Evolutionary conservation across 2,113 vertebrate genomes (phyloP).

Genomic region (Maccullochella peelii): DNA sequence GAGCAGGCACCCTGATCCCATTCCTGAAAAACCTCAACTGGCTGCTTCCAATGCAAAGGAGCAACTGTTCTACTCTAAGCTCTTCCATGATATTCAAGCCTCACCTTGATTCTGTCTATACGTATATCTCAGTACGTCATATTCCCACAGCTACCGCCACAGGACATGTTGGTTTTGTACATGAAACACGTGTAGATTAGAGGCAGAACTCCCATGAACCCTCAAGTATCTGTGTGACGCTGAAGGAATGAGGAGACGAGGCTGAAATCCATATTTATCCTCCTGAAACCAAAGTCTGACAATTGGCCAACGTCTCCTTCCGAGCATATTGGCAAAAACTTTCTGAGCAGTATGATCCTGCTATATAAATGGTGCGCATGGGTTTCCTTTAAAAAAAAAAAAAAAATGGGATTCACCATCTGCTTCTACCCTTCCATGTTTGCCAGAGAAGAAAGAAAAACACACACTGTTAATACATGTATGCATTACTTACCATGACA

Average conservation of each 20-base stretch:
- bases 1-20: conserved; percentile 6
- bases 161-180: background rate
- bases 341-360: background rate
- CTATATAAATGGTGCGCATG: background rate
- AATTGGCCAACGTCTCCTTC: background rate
- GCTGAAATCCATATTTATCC: background rate
- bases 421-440: background rate
- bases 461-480: background rate
- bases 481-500: conserved; percentile 89
- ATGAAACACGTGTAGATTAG: background rate
- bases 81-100: conserved; percentile 13
- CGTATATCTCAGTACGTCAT: conserved; percentile 17
- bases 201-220: background rate
- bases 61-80: conserved; percentile 15
- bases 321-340: background rate
- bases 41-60: background rate
- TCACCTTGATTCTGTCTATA: background rate
- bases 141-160: background rate
- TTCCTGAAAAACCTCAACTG: conserved; percentile 32
- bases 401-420: background rate
- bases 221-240: background rate
- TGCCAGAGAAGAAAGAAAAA: background rate
- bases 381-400: no score
- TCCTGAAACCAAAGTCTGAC: conserved; percentile 3
- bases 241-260: background rate